Conservation (phyloP, 2,113 vertebrate species). For the Campylomormyrus tamandua region DNA sequence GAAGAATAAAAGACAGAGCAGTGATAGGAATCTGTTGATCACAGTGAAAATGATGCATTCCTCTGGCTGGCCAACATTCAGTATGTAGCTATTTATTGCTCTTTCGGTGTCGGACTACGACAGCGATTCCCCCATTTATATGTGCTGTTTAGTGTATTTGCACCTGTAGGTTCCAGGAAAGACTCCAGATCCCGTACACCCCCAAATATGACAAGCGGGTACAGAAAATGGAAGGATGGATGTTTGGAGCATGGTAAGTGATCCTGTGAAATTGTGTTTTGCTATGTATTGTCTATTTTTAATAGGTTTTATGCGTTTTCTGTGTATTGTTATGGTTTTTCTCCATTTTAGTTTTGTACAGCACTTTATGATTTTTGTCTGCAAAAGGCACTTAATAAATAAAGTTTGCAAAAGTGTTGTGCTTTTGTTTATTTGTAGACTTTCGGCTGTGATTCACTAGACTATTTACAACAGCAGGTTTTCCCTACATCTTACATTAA, state of each 20-base stretch:
- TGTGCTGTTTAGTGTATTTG: neutral
- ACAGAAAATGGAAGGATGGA: neutral
- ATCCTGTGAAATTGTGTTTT: no score
- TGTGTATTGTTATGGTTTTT: no score
- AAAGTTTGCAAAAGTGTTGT: neutral
- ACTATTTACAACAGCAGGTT: neutral
- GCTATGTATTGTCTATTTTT: no score
- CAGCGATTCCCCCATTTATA: neutral
- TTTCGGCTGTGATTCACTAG: neutral
- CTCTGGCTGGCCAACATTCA: neutral
- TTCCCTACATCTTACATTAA: neutral
- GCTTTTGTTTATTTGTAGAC: neutral
- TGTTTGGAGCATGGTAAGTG: neutral
- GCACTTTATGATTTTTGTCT: no score
- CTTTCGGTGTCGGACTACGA: neutral
- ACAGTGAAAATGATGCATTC: neutral
- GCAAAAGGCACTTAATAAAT: no score
- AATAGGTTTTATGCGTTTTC: no score
- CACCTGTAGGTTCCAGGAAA: neutral
- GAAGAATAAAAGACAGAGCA: neutral
- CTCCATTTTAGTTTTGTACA: no score
- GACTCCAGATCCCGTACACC: neutral
- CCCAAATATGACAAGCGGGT: neutral
- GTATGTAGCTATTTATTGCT: neutral
- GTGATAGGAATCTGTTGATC: neutral